Conservation (phyloP, 2,113 vertebrate species). For the Amia ocellicauda region DNA sequence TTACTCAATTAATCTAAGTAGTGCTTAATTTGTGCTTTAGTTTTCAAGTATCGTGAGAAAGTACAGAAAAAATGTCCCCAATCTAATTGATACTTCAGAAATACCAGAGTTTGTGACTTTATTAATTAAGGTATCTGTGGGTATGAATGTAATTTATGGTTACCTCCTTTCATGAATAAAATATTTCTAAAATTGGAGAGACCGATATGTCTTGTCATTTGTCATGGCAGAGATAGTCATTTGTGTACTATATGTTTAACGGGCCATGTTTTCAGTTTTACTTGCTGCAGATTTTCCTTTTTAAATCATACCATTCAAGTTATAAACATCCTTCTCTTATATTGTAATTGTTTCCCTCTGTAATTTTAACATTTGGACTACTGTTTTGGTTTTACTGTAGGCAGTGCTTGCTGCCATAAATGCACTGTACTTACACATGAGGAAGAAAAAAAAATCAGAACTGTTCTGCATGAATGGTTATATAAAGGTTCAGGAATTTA, state of each 20-base stretch:
- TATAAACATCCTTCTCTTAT: conserved; percentile 8
- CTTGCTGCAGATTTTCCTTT: too few relatives aligned
- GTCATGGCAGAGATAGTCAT: too few relatives aligned
- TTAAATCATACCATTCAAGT: too few relatives aligned
- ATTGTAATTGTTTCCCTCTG: conserved; percentile 32
- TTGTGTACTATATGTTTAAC: too few relatives aligned
- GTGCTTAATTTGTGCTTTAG: too few relatives aligned
- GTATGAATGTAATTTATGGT: conserved; percentile 22
- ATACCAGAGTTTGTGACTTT: conserved; percentile 33
- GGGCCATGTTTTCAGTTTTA: too few relatives aligned
- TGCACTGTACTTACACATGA: background rate
- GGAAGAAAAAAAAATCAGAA: conserved; percentile 1
- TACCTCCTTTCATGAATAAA: too few relatives aligned
- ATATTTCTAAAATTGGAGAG: too few relatives aligned
- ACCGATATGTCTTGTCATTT: too few relatives aligned
- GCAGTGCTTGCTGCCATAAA: conserved; percentile 22
- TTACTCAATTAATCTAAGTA: too few relatives aligned
- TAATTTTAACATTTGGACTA: conserved; percentile 35
- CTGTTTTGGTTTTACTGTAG: conserved; percentile 36
- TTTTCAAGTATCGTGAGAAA: too few relatives aligned
- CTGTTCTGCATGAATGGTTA: conserved; percentile 44
- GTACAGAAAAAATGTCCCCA: conserved; percentile 14
- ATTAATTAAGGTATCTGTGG: conserved; percentile 39
- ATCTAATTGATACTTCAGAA: conserved; percentile 36
- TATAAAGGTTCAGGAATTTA: conserved; percentile 59